Evolutionary conservation across 2,797 vertebrate genomes (phyloP).

Genomic region (Epinephelus coioides): DNA sequence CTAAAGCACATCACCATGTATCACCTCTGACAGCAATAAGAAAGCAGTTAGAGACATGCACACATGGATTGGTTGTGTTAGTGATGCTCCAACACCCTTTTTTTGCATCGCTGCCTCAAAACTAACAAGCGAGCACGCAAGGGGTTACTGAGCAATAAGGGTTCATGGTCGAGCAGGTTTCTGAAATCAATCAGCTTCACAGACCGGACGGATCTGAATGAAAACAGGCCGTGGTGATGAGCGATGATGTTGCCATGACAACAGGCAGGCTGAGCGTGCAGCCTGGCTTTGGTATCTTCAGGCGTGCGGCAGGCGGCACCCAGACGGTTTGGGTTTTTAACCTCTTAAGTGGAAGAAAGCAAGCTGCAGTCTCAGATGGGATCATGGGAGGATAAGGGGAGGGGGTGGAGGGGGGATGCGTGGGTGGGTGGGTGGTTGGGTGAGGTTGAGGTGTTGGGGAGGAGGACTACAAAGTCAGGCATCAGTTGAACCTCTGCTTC

Average conservation of each 20-base stretch:
- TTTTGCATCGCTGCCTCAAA: conserved; percentile 41
- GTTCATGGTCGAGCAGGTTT: conserved; percentile 87
- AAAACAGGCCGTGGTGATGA: conserved; percentile 90
- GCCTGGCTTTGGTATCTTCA: conserved; percentile 81
- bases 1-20: conserved; percentile 12
- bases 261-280: conserved; percentile 90
- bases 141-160: conserved; percentile 67
- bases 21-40: conserved; percentile 35
- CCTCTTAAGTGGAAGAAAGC: conserved; percentile 84
- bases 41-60: conserved; percentile 60
- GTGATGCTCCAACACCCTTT: conserved; percentile 20
- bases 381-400: conserved; percentile 52
- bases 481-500: conserved; percentile 63
- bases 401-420: not conserved
- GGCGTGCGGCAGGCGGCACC: conserved; percentile 79
- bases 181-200: conserved; percentile 90
- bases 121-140: conserved; percentile 60
- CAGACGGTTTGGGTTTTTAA: conserved; percentile 82
- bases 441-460: conserved; percentile 19
- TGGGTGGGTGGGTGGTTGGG: conserved; percentile 15
- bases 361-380: conserved; percentile 75
- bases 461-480: conserved; percentile 59
- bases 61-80: conserved; percentile 21
- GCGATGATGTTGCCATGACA: conserved; percentile 95
- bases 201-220: conserved; percentile 91